Base-by-base conservation (phyloP, 2,113 vertebrate genomes). In the Ciconia stormi region DNA sequence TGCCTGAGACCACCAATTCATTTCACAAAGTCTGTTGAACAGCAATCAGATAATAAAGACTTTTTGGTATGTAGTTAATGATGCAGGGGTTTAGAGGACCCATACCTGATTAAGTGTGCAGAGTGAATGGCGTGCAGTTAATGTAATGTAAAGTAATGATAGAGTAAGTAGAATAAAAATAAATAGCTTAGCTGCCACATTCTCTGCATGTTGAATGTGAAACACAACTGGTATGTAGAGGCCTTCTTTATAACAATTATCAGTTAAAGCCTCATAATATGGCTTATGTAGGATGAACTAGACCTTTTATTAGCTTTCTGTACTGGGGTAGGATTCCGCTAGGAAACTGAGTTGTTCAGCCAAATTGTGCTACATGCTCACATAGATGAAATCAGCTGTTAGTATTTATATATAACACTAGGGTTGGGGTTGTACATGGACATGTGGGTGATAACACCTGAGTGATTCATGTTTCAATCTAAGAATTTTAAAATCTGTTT, bases 11-110 rank as follows among this genome's bases (percentile, higher is more conserved):
- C 13, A 85, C 49, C 44, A 88, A 96, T 93, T 80, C 38, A 85
- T 94, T 95, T 94, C 91, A 77, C 62, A 77, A 82, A 89, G 87
- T 49, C 93, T 87, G 20, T 32, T 94, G 89, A 96, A 82, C 81
- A 94, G 62, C 58, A 95, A 89, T 91, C 56, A 85, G 69, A 96
- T 89, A 92, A 88, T 97, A 97, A 97, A 91, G 94, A 90, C 87
- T 96, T 93, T 92, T 82, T 56, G 40, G 58, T 87, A 65, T 65
- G 86, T 36, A 85, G 80, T 55, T 96, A 96, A 97, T 93, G 94
- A 85, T 79, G 80, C 94, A 77, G 32, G 22, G 17, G 61, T 82
- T 92, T 91, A 82, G 87, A 82, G 32, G 53, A 87, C 83, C 46
- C 46, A 94, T 66, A 94, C 87, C 78, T 91, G 74, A 95, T 96